Base-by-base conservation (phyloP, 37 sponge, comb jelly and placozoan species). In the Beroe ovata region DNA sequence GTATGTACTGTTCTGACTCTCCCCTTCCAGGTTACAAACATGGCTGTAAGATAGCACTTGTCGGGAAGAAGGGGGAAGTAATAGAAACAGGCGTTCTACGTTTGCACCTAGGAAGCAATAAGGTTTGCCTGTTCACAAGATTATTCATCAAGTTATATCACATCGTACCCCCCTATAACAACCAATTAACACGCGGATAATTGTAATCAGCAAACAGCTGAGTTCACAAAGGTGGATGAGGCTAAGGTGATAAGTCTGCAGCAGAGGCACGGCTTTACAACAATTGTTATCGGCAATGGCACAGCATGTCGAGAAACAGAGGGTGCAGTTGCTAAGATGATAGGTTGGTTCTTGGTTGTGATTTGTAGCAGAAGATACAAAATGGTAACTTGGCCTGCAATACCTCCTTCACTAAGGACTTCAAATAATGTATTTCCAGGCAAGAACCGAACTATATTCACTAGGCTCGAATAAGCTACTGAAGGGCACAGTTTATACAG, bases 261-360 rank as follows among this genome's bases (percentile, higher is more conserved):
- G 34, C 32, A 11, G 14, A 3, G 33, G 22, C 22, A 28, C 34
- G 29, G 84, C 18, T 77, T 77, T 22, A 39, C 4, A 25, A 77
- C 59, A 20, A 77, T 77, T 21, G 84, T 28, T 38, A 77, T 77
- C 18, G 84, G 84, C 16, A 77, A 77, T 36, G 84, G 84, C 2
- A 77, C 84, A 47, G 84, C 84, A 6, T 77, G 84, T 39, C 2
- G 84, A 35, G 84, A 77, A 77, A 77, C 84, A 8, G 84, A 77
- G 41, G 3, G 23, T 22, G 26, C 84, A 14, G 54, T 77, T 41
- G 29, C 84, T 1, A 77, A 39, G 25, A 11, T 77, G 28, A 77
- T 66, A 33, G 30, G 36, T 33, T n/a, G n/a, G n/a, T n/a, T n/a
- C n/a, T n/a, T n/a, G n/a, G n/a, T n/a, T n/a, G n/a, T n/a, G n/a